A percentile compares a stretch with the other conserved stretches of the same genome.
Conservation (phyloP, 2,888 invertebrate species). For the Meiosimyza platycephala region DNA sequence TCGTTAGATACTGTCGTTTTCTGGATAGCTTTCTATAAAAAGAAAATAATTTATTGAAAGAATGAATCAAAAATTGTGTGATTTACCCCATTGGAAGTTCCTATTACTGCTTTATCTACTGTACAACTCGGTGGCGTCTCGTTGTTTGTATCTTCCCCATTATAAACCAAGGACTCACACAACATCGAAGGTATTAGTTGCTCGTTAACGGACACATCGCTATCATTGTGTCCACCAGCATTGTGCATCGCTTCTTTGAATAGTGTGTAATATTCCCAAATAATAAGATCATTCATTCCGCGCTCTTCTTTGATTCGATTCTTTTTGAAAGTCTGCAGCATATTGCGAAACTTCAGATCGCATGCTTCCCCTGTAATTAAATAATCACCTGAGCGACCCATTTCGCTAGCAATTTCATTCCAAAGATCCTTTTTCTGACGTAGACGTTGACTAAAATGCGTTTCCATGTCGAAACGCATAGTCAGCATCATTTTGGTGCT, state of each 20-base stretch:
- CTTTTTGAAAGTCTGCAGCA: conserved; percentile 43
- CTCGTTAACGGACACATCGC: neutral
- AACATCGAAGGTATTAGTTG: conserved; percentile 38
- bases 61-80: too few relatives aligned
- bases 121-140: conserved; percentile 7
- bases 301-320: conserved; percentile 41
- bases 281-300: conserved; percentile 38
- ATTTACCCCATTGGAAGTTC: too few relatives aligned
- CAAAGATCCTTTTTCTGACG: conserved; percentile 42
- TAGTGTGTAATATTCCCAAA: conserved; percentile 41
- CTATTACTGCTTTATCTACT: too few relatives aligned
- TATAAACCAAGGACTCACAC: conserved; percentile 37
- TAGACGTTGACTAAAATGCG: conserved; percentile 36
- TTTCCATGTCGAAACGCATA: conserved; percentile 38
- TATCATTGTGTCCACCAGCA: conserved; percentile 18
- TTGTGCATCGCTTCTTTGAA: conserved; percentile 33
- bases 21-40: too few relatives aligned
- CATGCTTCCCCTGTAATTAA: conserved; percentile 39
- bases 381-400: conserved; percentile 37
- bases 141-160: conserved; percentile 15
- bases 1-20: too few relatives aligned
- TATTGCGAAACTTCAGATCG: conserved; percentile 41
- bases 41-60: too few relatives aligned
- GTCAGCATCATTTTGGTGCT: conserved; percentile 39
- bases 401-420: conserved; percentile 42